Evolutionary conservation across 2,113 vertebrate species (phyloP).

Genomic region (Cichladusa arquata): DNA sequence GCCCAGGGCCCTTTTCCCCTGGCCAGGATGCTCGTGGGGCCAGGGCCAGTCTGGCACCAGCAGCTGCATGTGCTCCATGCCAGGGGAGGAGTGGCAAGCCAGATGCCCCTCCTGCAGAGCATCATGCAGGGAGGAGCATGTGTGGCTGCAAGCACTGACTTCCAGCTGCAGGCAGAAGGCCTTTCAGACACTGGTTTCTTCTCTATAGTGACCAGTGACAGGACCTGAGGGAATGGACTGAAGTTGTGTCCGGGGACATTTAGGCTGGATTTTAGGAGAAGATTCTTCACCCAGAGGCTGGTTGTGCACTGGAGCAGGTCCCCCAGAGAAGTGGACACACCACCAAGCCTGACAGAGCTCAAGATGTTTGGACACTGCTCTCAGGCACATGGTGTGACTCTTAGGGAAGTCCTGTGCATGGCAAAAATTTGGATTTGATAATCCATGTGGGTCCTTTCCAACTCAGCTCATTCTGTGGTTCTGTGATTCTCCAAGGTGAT

Average conservation of each 20-base stretch:
- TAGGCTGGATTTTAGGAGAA: not conserved
- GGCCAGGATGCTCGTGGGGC: rapidly evolving
- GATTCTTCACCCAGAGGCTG: not conserved
- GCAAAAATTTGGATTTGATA: not conserved
- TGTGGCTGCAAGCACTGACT: not conserved
- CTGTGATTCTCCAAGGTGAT: not conserved
- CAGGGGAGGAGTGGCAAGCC: not conserved
- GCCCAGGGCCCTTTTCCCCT: not conserved
- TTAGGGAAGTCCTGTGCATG: not conserved
- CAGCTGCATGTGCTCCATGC: rapidly evolving
- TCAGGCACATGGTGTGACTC: not conserved
- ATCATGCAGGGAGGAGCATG: rapidly evolving
- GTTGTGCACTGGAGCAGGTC: not conserved
- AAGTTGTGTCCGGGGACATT: not conserved
- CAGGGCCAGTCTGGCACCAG: not conserved
- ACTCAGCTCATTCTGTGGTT: not conserved
- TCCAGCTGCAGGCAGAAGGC: not conserved
- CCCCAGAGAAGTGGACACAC: not conserved
- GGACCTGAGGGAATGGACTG: not conserved
- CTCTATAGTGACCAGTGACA: not conserved
- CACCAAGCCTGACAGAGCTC: not conserved
- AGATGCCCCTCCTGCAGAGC: not conserved
- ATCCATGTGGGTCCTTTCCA: not conserved
- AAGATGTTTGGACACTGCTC: not conserved
- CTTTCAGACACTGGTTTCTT: not conserved